Conservation (phyloP, 1,140 invertebrate species). For the Bradysia coprophila region DNA sequence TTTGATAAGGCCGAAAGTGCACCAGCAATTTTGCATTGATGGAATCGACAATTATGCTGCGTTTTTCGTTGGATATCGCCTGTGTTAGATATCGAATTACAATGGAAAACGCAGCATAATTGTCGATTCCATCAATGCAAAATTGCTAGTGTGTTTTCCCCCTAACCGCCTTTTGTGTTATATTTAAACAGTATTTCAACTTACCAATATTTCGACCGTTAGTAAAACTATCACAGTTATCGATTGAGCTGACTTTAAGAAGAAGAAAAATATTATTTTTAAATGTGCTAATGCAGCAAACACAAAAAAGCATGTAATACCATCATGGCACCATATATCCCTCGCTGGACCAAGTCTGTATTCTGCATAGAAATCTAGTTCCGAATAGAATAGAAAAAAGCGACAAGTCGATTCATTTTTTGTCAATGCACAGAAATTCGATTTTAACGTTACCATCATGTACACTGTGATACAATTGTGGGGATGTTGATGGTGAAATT, state of each 20-base stretch:
- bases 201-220: not conserved
- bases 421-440: no score
- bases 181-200: no score
- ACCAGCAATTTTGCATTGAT: no score
- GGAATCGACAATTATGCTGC: no score
- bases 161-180: no score
- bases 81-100: no score
- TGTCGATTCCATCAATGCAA: no score
- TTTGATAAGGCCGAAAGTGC: no score
- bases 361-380: not conserved
- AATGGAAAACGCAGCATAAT: no score
- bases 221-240: not conserved
- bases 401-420: no score
- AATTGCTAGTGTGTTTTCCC: no score
- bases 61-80: no score
- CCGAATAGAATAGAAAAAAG: not conserved
- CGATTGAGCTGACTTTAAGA: not conserved
- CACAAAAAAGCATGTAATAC: not conserved
- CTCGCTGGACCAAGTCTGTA: not conserved
- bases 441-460: not conserved
- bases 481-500: not conserved
- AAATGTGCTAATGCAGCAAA: not conserved
- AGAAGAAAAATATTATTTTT: not conserved
- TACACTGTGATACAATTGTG: not conserved
- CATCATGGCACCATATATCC: not conserved